Evolutionary conservation across 2,797 vertebrate genomes (phyloP).

Genomic region (Australoheros facetus): DNA sequence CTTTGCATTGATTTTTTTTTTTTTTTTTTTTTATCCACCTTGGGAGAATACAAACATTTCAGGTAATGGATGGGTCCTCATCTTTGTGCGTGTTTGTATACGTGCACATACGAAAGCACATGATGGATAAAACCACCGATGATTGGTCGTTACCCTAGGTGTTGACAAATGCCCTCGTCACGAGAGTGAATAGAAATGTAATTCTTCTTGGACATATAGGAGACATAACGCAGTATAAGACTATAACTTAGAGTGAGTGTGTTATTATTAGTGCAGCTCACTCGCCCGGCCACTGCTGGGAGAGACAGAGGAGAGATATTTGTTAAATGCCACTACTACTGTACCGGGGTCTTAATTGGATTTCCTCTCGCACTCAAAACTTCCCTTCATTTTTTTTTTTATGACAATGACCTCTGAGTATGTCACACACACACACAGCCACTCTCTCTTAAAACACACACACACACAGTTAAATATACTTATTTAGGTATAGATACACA

Average conservation of each 20-base stretch:
- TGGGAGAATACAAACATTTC: conserved; percentile 72
- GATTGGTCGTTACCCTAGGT: conserved; percentile 65
- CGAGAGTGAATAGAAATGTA: conserved; percentile 59
- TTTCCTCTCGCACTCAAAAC: conserved; percentile 67
- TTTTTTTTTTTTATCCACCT: conserved; percentile 57
- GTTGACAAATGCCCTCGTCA: conserved; percentile 74
- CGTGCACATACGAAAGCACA: conserved; percentile 60
- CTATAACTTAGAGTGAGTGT: conserved; percentile 69
- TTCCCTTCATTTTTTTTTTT: conserved; percentile 50
- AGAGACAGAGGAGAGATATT: conserved; percentile 68
- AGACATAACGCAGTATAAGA: conserved; percentile 68
- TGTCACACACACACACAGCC: conserved; percentile 1
- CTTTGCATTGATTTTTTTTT: conserved; percentile 78
- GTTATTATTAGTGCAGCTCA: conserved; percentile 62
- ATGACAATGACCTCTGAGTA: conserved; percentile 72
- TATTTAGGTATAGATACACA: background rate
- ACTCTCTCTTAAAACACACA: background rate
- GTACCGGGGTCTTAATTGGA: conserved; percentile 70
- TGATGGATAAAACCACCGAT: conserved; percentile 59
- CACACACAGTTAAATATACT: background rate
- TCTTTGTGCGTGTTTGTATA: background rate
- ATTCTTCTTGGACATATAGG: conserved; percentile 61
- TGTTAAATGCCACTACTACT: conserved; percentile 73
- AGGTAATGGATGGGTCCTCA: conserved; percentile 21
- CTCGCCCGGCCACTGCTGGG: conserved; percentile 13